Base-by-base conservation (phyloP, 2,113 vertebrate species). In the Dasypus novemcinctus region DNA sequence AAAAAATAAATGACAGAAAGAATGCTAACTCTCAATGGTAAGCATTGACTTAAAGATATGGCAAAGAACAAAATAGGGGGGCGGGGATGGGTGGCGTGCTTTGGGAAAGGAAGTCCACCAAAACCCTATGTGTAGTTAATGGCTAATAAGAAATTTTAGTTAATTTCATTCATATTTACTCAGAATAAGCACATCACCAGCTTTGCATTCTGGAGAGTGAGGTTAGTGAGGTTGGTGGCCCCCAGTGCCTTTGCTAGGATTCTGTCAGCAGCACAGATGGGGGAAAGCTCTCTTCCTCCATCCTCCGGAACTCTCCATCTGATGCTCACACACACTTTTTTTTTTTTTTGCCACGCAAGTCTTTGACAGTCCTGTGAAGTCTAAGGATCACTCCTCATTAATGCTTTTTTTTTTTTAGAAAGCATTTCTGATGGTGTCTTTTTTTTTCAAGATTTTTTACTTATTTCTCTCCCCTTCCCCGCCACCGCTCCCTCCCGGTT, bases 131-230 rank as follows among this genome's bases (percentile, higher is more conserved):
- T 54, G n/a, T 83, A 54, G 41, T 64, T 66, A 27, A 66, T 41
- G 18, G 15, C 36, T 82, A 54, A 74, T 54, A 72, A 2, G 54
- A 57, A 21, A 68, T 72, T 86, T 78, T 38, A n/a, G 25, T 66
- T 86, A 59, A 61, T 72, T 75, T 41, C 41, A 91, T n/a, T n/a
- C 17, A 41, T 68, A n/a, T 59, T 87, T 49, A 25, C 29, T 72
- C 38, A 52, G 66, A 71, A 69, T n/a, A 69, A 80, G 20, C 7
- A 31, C 21, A 29, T 86, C 72, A 81, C 92, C 72, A 29, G 49
- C 66, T 79, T 95, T 95, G 27, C 36, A 43, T 88, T 92, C 93
- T 68, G 14, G n/a, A 63, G 54, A 79, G 4, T 54, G 31, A 61
- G 41, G 33, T 11, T 38, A n/a, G 3, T 10, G 25, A 76, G 10